Conservation (phyloP, 2,113 vertebrate genomes). For the Rhynchomys soricoides region DNA sequence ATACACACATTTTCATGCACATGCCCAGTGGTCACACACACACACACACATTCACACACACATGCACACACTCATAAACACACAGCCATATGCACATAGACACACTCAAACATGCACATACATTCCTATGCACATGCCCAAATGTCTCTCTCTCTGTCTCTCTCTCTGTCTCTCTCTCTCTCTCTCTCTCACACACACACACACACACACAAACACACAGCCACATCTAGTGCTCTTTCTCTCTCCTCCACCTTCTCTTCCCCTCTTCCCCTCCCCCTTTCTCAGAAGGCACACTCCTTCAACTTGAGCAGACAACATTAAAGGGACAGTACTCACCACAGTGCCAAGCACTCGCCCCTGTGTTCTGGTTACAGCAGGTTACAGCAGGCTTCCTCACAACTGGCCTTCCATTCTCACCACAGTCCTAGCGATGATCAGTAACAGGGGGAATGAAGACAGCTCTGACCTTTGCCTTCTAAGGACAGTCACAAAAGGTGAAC, state of each 20-base stretch:
- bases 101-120: background rate
- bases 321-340: background rate
- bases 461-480: background rate
- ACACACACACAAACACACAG: background rate
- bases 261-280: background rate
- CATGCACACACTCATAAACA: background rate
- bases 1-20: background rate
- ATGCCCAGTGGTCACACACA: too few relatives aligned
- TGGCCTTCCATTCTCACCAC: background rate
- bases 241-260: background rate
- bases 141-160: background rate
- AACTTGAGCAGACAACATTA: background rate
- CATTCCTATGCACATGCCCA: background rate
- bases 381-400: background rate
- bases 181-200: background rate
- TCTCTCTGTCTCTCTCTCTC: background rate
- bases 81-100: background rate
- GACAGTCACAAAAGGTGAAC: background rate
- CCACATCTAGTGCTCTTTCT: too few relatives aligned
- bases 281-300: background rate
- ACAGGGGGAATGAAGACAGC: conserved; percentile 23
- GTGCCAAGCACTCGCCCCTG: background rate
- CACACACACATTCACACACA: background rate
- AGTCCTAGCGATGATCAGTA: background rate
- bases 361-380: background rate